Conservation (phyloP, 1,140 invertebrate species). For the Drosophila kanapiae region DNA sequence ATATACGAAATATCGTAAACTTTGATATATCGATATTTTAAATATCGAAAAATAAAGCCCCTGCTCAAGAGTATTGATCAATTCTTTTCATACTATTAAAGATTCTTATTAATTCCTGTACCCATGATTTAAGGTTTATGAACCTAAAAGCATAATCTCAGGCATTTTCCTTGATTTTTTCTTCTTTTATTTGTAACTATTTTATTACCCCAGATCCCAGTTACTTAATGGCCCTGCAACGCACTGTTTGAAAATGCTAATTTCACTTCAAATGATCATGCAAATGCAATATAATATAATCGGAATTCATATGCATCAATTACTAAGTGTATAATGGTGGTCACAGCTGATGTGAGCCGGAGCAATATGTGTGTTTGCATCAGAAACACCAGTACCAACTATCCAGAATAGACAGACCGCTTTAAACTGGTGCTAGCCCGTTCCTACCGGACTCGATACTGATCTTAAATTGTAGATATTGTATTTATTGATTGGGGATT, state of each 20-base stretch:
- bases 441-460: slow-evolving; percentile 18
- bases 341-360: slow-evolving; percentile 44
- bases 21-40: too few relatives aligned
- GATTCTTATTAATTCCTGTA: too few relatives aligned
- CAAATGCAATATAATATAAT: slow-evolving; percentile 36
- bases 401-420: slow-evolving; percentile 25
- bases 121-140: too few relatives aligned
- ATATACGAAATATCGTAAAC: too few relatives aligned
- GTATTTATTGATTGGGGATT: too few relatives aligned
- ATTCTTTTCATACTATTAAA: too few relatives aligned
- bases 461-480: not conserved
- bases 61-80: too few relatives aligned
- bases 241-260: slow-evolving; percentile 29
- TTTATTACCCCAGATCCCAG: not conserved
- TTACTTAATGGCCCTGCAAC: not conserved
- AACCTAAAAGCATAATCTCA: not conserved
- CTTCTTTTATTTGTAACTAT: not conserved
- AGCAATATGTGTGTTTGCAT: slow-evolving; percentile 24
- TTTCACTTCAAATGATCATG: slow-evolving; percentile 12
- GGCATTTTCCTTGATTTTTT: not conserved
- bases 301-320: slow-evolving; percentile 40
- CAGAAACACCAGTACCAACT: slow-evolving; percentile 15
- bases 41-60: too few relatives aligned
- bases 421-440: slow-evolving; percentile 56
- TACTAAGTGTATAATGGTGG: slow-evolving; percentile 29